Evolutionary conservation across 2,113 vertebrate species (phyloP), one percentile per base, ranked within the genome.

Genomic region (Rhagologus leucostigma): DNA sequence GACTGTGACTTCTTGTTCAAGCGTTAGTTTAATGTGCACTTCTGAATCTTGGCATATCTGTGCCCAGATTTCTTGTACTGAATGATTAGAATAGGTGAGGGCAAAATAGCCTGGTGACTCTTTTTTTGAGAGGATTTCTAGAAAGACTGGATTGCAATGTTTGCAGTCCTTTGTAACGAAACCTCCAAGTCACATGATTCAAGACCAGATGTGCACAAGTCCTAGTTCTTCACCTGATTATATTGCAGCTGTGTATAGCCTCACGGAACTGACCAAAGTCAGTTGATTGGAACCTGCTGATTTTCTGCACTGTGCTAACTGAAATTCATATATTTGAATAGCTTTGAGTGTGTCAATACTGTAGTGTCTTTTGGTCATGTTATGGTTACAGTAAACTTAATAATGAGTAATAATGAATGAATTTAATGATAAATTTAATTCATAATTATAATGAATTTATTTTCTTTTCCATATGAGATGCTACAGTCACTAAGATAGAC

Each of bases 21-120:
- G 39, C 10, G 10, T 70, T 78, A 52, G 10, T n/a, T 64, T 44
- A 82, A 63, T 0, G 0, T 16, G 23, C 0, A 0, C 19, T 79
- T 90, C n/a, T 2, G 1, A 55, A 22, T 76, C 65, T 63, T 47
- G 24, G 7, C 22, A 0, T 57, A 4, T 39, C 9, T 1, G 1
- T 7, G 1, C 44, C 16, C 0, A 4, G 23, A 18, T 52, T 27
- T 52, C 71, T 18, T 71, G 0, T 30, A 20, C 30, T 18, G 35
- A 47, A 20, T 35, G 47, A 13, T 39, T 42, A 2, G 37, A 46
- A 19, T 11, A 53, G 6, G 4, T 39, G 22, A 23, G 26, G 26
- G 21, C 14, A 59, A 24, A 87, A 67, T 27, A 77, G 37, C 19
- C 19, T 30, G 29, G 24, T 24, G 18, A 49, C 16, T 52, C 5